Evolutionary conservation across 1,140 invertebrate species (phyloP), one percentile per base, ranked within the genome.

Genomic region (Cryptotermes secundus): DNA sequence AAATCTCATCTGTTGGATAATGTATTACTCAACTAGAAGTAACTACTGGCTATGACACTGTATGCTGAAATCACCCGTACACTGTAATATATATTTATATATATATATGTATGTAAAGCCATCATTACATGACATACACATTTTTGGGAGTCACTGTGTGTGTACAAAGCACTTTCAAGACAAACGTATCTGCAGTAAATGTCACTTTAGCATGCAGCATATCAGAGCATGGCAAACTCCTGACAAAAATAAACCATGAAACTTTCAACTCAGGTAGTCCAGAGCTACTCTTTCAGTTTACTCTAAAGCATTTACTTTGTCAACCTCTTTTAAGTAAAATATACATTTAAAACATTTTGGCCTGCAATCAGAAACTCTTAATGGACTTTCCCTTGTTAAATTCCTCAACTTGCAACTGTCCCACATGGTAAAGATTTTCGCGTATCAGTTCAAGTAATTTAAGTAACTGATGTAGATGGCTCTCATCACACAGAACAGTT

Each of bases 71-170:
- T 72, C 59, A 72, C 59, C 59, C 59, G 59, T 72, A 72, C 26
- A 72, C 31, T 72, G 59, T 26, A 72, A 72, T 72, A 72, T 72
- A 72, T 72, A 72, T 72, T n/a, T 72, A 65, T n/a, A 65, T n/a
- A 72, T 72, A 72, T 72, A 9, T 72, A 72, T 72, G n/a, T 31
- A 72, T 72, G 59, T 72, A 72, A 72, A 31, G 14, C 59, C 59
- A 72, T 72, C 59, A 72, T 72, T 72, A 72, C 59, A 72, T 72
- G 26, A 72, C 4, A 72, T 31, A 72, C 59, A n/a, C n/a, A 59
- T 16, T n/a, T 31, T 72, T 12, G 59, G 59, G 59, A 72, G n/a
- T 31, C 59, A 72, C 26, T 72, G 59, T 31, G n/a, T 72, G 26
- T 59, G 19, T 19, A 1, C 4, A 72, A 72, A n/a, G 26, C 2